phyloP scores from a whole-genome alignment of 2,113 vertebrate genomes.

The Penelope pileata region DNA sequence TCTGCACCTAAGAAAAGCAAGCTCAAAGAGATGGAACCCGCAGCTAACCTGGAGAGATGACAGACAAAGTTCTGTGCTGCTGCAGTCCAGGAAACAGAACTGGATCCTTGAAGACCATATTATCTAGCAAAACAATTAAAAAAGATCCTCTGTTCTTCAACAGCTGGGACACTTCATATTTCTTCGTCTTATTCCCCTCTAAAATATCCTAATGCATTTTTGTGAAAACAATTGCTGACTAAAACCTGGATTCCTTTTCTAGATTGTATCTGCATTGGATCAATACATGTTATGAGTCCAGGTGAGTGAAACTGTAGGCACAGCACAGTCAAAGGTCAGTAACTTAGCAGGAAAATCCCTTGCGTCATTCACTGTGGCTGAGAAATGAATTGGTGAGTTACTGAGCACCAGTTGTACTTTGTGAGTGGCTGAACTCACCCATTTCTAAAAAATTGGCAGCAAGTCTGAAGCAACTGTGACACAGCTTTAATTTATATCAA shows the following conservation, averaged over 20 bases:
- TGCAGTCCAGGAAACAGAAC: not conserved
- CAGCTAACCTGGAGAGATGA: not conserved
- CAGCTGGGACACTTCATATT: not conserved
- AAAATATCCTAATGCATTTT: not conserved
- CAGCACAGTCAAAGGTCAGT: not conserved
- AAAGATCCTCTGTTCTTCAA: not conserved
- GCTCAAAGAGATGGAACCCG: not conserved
- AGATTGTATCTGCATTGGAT: not conserved
- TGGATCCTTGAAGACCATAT: not conserved
- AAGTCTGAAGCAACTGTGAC: not conserved
- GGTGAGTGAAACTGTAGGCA: not conserved
- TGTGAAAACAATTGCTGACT: not conserved
- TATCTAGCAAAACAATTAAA: not conserved
- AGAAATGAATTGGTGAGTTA: not conserved
- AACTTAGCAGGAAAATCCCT: not conserved
- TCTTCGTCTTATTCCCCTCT: not conserved
- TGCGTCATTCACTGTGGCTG: not conserved
- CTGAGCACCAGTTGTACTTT: not conserved
- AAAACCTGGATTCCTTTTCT: not conserved
- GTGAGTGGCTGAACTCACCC: not conserved
- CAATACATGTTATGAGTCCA: not conserved
- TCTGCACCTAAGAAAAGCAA: not conserved
- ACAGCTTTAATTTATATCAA: not conserved
- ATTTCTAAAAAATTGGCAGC: slow-evolving; percentile 1
- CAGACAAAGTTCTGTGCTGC: not conserved